Conservation (phyloP, 2,888 invertebrate genomes). For the Drosophila anomalata region DNA sequence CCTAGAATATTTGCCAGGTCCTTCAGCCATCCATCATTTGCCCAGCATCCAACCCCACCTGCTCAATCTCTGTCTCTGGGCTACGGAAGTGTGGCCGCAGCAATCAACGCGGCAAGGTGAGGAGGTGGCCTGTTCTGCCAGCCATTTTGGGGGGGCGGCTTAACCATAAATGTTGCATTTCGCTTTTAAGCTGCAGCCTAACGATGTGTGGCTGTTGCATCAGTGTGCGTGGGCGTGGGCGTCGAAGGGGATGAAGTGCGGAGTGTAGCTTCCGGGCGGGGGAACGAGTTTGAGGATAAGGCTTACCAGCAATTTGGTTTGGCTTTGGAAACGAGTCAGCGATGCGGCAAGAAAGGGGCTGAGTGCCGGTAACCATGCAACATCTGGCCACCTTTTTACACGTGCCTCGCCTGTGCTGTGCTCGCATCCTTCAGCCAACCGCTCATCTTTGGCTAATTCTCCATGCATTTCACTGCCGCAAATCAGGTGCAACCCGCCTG, state of each 20-base stretch:
- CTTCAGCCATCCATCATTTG: constrained; percentile 29
- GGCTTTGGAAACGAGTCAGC: constrained; percentile 61
- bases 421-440: constrained; percentile 28
- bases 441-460: constrained; percentile 52
- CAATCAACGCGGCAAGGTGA: constrained; percentile 66
- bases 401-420: constrained; percentile 27
- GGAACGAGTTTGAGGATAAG: constrained; percentile 42
- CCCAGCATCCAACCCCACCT: constrained; percentile 8
- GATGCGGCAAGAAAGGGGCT: constrained; percentile 10
- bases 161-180: constrained; percentile 74
- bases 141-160: constrained; percentile 57
- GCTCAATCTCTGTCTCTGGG: constrained; percentile 47
- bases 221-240: constrained; percentile 4
- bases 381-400: constrained; percentile 47
- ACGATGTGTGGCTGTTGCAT: constrained; percentile 13
- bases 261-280: not conserved
- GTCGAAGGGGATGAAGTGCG: too few species aligned
- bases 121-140: constrained; percentile 18
- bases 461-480: constrained; percentile 44
- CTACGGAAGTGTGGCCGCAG: constrained; percentile 68
- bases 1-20: constrained; percentile 39
- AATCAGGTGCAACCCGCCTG: constrained; percentile 19
- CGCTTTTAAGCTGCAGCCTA: constrained; percentile 57
- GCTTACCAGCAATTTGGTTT: constrained; percentile 68
- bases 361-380: constrained; percentile 20